These are phyloP conservation scores for Horisme vitalbata DNA, from an alignment of 2,888 invertebrate genomes.

Conservation along the genomic window DNA sequence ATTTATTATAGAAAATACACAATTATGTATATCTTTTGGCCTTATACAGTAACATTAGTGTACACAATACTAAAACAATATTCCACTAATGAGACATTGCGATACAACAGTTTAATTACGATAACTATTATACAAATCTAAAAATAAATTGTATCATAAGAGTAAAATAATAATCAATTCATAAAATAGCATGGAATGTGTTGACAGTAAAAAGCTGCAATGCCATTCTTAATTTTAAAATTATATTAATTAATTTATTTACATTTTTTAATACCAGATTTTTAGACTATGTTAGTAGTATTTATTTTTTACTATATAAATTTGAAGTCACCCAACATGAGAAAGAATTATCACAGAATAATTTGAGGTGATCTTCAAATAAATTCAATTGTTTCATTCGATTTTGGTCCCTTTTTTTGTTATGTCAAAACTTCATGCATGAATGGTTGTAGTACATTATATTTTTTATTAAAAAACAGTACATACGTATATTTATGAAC, in stretches of 20 bases:
- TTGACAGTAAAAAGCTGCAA: constrained; percentile 63
- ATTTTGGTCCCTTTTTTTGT: constrained; percentile 41
- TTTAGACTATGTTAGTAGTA: constrained; percentile 27
- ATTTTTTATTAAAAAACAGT: not conserved
- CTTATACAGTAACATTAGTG: constrained; percentile 76
- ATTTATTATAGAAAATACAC: constrained; percentile 80
- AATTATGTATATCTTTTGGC: constrained; percentile 81
- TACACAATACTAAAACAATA: constrained; percentile 69
- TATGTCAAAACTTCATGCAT: constrained; percentile 6
- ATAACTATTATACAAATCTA: constrained; percentile 62
- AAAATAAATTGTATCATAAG: constrained; percentile 34
- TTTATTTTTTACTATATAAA: constrained; percentile 44
- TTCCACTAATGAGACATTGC: constrained; percentile 69
- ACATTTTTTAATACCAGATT: constrained; percentile 14
- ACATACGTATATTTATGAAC: not conserved
- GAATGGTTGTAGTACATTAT: too few relatives aligned
- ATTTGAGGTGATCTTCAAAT: constrained; percentile 77
- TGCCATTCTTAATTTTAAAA: constrained; percentile 54
- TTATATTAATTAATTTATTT: constrained; percentile 32
- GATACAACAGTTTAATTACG: constrained; percentile 73
- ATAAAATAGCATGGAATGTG: constrained; percentile 61
- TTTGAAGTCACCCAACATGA: constrained; percentile 79
- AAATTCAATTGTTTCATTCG: constrained; percentile 29
- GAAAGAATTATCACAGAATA: constrained; percentile 81
- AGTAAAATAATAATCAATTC: constrained; percentile 48